Conservation (phyloP, 2,888 invertebrate species). For the Oconnorella tubifera region DNA sequence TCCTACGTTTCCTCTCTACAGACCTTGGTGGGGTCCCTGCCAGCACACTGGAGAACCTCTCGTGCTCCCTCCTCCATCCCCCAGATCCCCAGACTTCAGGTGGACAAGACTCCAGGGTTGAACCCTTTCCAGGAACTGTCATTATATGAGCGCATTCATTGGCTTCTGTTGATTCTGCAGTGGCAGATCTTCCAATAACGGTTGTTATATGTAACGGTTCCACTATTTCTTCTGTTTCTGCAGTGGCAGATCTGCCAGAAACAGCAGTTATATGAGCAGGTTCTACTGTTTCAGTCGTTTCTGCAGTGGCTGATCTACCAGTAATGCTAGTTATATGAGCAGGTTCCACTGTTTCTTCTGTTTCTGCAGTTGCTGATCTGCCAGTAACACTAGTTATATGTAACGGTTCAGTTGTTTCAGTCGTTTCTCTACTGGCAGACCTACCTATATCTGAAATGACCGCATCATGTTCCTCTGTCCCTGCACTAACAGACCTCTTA, state of each 20-base stretch:
- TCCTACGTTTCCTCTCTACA: neutral
- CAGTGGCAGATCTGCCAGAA: neutral
- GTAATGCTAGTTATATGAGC: neutral
- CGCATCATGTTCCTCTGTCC: too few species aligned
- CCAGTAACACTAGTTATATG: neutral
- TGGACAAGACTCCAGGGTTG: neutral
- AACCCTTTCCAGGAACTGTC: neutral
- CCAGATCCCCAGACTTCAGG: neutral
- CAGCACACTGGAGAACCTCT: neutral
- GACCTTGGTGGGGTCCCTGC: constrained; percentile 1
- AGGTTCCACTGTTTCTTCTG: neutral
- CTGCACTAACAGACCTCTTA: too few species aligned
- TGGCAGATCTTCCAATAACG: neutral
- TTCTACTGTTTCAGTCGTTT: neutral
- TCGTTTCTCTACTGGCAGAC: neutral
- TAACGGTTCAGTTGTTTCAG: neutral
- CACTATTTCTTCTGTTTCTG: neutral
- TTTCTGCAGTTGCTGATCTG: neutral
- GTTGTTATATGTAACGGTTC: neutral
- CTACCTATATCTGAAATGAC: too few species aligned
- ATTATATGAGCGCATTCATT: neutral
- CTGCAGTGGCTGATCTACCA: neutral
- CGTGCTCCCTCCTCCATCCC: neutral
- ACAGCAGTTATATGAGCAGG: neutral
- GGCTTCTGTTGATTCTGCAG: neutral